These are phyloP conservation scores for Autographa pulchrina DNA, from an alignment of 2,888 invertebrate species.

Conservation along the genomic window DNA sequence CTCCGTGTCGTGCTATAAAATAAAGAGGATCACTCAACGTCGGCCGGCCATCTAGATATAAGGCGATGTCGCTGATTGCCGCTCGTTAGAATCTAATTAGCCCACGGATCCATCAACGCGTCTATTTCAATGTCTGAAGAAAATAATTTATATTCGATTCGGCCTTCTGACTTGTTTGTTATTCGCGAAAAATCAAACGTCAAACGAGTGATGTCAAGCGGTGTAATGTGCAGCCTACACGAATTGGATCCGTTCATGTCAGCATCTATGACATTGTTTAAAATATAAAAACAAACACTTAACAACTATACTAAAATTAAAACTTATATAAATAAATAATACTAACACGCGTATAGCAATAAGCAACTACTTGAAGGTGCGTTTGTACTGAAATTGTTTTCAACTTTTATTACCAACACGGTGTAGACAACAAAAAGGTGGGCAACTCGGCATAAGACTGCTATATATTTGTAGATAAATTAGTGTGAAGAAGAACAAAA, in stretches of 20 bases:
- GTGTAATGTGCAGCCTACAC: constrained; percentile 47
- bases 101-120: constrained; percentile 84
- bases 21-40: constrained; percentile 86
- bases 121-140: constrained; percentile 79
- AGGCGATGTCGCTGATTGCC: constrained; percentile 81
- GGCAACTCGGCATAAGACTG: too few relatives aligned
- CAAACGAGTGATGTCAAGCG: constrained; percentile 30
- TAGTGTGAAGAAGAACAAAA: too few relatives aligned
- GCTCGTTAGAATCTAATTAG: constrained; percentile 89
- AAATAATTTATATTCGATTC: constrained; percentile 76
- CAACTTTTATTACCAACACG: too few relatives aligned
- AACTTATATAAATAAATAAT: too few relatives aligned
- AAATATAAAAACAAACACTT: background rate
- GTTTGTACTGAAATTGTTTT: background rate
- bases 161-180: constrained; percentile 61
- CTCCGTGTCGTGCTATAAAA: constrained; percentile 80
- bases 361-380: background rate
- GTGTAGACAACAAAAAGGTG: too few relatives aligned
- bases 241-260: constrained; percentile 42
- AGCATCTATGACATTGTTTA: constrained; percentile 15
- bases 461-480: too few relatives aligned
- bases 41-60: constrained; percentile 81
- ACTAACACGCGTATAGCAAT: too few relatives aligned
- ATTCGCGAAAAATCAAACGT: constrained; percentile 68
- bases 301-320: too few relatives aligned